Base-by-base conservation (phyloP, 30 jellyfish, hydroid and myxozoan genomes). In the Aurelia aurita region DNA sequence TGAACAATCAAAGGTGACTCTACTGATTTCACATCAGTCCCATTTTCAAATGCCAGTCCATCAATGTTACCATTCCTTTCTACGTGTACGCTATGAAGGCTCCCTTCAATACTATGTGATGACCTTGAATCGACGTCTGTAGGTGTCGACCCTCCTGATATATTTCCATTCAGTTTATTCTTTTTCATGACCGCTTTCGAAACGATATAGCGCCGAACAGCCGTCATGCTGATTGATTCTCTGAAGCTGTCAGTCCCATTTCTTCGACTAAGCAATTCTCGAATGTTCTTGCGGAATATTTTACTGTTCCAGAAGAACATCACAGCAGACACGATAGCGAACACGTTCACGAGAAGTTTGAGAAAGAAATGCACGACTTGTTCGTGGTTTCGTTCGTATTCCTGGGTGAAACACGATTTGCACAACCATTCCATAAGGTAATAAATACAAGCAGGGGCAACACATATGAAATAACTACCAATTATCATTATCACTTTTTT, bases 241-340 rank as follows among this genome's bases (percentile, higher is more conserved):
- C 21, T 51, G 15, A 26, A 51, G 32, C 57, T 22, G 54, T 54
- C 20, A 32, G 16, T 46, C 6, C 44, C 15, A 19, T 34, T 32
- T 3, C 72, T 79, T 55, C 75, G 49, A 18, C 89, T 62, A 11
- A 86, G 53, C 63, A 86, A 19, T 22, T 86, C 95, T 65, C 69
- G 51, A 2, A 86, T 90, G 7, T 62, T 43, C 18, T 66, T 84
- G 20, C 91, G 75, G 61, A 90, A 90, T 18, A 53, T 80, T 71
- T 67, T 73, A 79, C 91, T 90, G 49, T 77, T 67, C 95, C 97
- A 90, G 89, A 79, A 90, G 67, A 90, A 90, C 11, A 90, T 69
- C 5, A 90, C 75, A 11, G 97, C 96, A n/a, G 97, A 74, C 10
- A 90, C 60, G 18, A 90, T 71, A 7, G 97, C 97, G 63, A 82